Evolutionary conservation across 2,888 invertebrate genomes (phyloP).

Genomic region (Drosophila picticornis): DNA sequence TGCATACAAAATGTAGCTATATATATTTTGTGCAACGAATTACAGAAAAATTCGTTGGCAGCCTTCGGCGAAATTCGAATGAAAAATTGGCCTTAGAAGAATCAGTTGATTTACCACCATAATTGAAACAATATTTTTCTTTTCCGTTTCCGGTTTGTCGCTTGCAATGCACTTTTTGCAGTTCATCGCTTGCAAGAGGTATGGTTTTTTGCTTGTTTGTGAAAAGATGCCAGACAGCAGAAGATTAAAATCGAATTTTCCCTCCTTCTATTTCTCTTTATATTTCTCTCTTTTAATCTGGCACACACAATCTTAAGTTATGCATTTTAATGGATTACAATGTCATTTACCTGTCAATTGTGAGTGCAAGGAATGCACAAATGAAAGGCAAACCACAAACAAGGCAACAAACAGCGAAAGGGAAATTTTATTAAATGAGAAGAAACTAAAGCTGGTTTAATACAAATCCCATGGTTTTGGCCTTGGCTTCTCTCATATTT

Average conservation of each 20-base stretch:
- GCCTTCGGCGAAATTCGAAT: background rate
- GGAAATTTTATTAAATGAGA: slow-evolving; percentile 53
- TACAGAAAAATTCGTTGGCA: background rate
- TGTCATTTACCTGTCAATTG: slow-evolving; percentile 48
- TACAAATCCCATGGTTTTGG: slow-evolving; percentile 39
- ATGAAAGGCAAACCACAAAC: slow-evolving; percentile 47
- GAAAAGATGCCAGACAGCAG: slow-evolving; percentile 15
- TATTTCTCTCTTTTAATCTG: background rate
- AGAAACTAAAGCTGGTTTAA: slow-evolving; percentile 51
- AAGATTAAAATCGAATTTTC: slow-evolving; percentile 36
- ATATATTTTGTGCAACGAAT: background rate
- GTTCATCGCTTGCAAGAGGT: slow-evolving; percentile 12
- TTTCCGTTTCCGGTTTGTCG: slow-evolving; percentile 74
- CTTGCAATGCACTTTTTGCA: slow-evolving; percentile 54
- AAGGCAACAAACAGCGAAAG: slow-evolving; percentile 34
- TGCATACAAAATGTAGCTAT: background rate
- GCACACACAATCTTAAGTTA: slow-evolving; percentile 23
- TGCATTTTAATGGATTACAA: slow-evolving; percentile 37
- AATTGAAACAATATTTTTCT: slow-evolving; percentile 83
- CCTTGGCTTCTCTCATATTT: slow-evolving; percentile 14
- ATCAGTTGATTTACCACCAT: background rate
- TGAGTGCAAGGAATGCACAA: slow-evolving; percentile 50
- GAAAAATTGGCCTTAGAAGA: background rate
- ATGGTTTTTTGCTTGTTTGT: slow-evolving; percentile 41
- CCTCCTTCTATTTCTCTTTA: background rate